phyloP scores from a whole-genome alignment of 2,113 vertebrate species.

The western clawed frog (Xenopus tropicalis) region DNA sequence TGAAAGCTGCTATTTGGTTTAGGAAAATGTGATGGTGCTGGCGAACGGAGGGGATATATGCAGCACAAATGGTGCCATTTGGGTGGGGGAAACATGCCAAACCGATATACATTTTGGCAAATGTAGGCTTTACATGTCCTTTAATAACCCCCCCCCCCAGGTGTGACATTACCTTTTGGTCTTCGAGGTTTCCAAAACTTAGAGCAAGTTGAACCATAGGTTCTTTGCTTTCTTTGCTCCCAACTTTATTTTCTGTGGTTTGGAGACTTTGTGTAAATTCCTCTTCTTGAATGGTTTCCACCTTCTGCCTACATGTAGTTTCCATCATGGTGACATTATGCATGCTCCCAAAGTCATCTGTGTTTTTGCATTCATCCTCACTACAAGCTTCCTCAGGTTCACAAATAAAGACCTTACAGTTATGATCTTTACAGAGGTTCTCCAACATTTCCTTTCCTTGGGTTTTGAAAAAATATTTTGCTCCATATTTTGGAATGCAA shows the following conservation, averaged over 20 bases:
- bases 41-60: too few relatives aligned
- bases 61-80: too few relatives aligned
- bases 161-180: conserved; percentile 1
- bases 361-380: background rate
- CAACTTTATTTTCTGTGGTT: background rate
- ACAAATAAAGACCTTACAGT: background rate
- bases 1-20: too few relatives aligned
- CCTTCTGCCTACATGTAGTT: too few relatives aligned
- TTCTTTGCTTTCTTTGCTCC: background rate
- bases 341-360: background rate
- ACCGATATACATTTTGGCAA: too few relatives aligned
- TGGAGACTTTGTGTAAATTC: background rate
- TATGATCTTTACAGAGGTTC: background rate
- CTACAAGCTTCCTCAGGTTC: background rate
- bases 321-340: too few relatives aligned
- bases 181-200: conserved; percentile 5
- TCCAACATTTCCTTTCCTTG: background rate
- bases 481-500: conserved; percentile 6
- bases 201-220: background rate
- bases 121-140: too few relatives aligned
- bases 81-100: too few relatives aligned
- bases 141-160: background rate
- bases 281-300: too few relatives aligned
- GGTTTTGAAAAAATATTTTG: conserved; percentile 9
- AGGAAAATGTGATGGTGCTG: too few relatives aligned